Evolutionary conservation across 1,140 invertebrate species (phyloP).

Genomic region (Parapsyche elsis): DNA sequence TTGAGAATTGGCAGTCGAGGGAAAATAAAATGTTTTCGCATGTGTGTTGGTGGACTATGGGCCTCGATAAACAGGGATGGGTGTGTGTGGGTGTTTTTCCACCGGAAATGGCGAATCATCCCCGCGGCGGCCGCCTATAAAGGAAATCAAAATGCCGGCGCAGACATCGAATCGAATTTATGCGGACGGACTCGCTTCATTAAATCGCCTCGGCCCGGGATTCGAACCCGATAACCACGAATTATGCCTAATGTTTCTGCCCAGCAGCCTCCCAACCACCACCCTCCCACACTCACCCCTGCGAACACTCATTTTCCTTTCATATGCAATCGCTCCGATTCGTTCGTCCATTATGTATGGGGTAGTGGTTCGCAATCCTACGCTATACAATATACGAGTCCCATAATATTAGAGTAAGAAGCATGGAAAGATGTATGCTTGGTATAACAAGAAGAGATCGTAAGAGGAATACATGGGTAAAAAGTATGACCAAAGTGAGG

Average conservation of each 20-base stretch:
- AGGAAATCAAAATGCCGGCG: conserved; percentile 52
- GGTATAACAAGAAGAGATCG: no score
- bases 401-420: no score
- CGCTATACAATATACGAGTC: no score
- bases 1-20: background rate
- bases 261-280: background rate
- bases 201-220: conserved; percentile 42
- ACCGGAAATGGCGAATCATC: conserved; percentile 53
- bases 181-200: conserved; percentile 51
- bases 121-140: conserved; percentile 30
- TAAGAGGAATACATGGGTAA: no score
- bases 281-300: background rate
- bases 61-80: conserved; percentile 13
- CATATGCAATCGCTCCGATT: conserved; percentile 36
- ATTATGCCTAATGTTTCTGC: conserved; percentile 45
- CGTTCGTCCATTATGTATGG: conserved; percentile 19
- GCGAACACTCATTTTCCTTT: conserved; percentile 35
- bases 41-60: background rate
- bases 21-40: background rate
- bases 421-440: no score
- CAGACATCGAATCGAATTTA: conserved; percentile 51
- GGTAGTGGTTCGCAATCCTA: no score
- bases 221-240: conserved; percentile 44
- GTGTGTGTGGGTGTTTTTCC: conserved; percentile 39
- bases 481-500: no score